Evolutionary conservation across 2,888 invertebrate species (phyloP).

Genomic region (Cerceris ruficornis): DNA sequence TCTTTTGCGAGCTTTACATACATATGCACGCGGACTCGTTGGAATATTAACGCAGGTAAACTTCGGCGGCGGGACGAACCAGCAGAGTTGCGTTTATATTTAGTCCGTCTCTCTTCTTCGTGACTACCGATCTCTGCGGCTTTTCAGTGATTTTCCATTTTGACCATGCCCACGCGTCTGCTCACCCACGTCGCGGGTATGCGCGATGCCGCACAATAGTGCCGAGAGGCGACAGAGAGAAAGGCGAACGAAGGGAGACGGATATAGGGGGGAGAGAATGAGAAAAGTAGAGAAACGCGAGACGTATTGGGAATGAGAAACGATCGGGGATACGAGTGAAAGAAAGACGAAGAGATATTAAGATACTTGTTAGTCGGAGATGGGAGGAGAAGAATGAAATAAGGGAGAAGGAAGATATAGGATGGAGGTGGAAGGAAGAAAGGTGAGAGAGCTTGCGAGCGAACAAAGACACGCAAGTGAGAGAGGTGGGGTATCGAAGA

Average conservation of each 20-base stretch:
- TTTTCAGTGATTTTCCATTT: conserved; percentile 49
- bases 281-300: not conserved
- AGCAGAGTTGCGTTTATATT: conserved; percentile 26
- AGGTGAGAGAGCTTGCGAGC: too few species aligned
- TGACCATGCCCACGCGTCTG: conserved; percentile 36
- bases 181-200: conserved; percentile 19
- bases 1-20: too few species aligned
- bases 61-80: conserved; percentile 12
- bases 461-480: too few species aligned
- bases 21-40: conserved; percentile 14
- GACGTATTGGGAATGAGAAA: not conserved
- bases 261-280: not conserved
- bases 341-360: too few species aligned
- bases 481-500: too few species aligned
- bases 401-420: too few species aligned
- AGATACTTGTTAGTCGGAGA: too few species aligned
- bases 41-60: conserved; percentile 35
- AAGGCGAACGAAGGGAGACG: not conserved
- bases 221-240: conserved; percentile 16
- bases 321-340: too few species aligned
- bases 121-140: conserved; percentile 4
- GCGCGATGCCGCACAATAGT: conserved; percentile 13
- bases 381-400: too few species aligned
- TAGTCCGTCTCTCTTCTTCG: conserved; percentile 21
- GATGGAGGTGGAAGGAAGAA: too few species aligned